phyloP scores from a whole-genome alignment of 2,797 vertebrate genomes.

The Catamblyrhynchus diadema region DNA sequence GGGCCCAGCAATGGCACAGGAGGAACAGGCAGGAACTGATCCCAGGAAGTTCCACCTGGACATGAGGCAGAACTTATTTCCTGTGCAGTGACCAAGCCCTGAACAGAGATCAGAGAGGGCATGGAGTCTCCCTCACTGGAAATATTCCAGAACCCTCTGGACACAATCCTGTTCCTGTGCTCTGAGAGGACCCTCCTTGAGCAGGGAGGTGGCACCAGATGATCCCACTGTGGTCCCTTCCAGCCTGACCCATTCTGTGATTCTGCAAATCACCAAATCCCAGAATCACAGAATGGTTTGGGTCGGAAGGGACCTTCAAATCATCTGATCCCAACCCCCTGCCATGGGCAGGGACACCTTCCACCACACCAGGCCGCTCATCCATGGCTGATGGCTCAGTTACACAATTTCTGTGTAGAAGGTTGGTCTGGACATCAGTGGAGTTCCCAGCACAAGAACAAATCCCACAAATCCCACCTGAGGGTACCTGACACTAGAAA shows the following conservation, averaged over 20 bases:
- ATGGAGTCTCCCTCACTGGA: neutral
- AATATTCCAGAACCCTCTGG: neutral
- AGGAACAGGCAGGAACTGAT: neutral
- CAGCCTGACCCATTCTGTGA: neutral
- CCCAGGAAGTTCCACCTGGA: neutral
- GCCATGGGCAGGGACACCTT: neutral
- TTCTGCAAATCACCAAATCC: neutral
- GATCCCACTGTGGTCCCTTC: accelerated
- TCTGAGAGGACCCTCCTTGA: neutral
- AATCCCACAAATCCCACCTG: neutral
- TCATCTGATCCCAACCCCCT: neutral
- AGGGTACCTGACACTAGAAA: neutral
- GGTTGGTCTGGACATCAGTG: neutral
- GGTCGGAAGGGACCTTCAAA: neutral
- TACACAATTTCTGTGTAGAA: neutral
- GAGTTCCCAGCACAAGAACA: neutral
- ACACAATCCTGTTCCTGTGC: neutral
- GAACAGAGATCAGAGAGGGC: neutral
- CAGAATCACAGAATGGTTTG: neutral
- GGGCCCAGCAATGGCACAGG: neutral
- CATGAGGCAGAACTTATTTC: neutral
- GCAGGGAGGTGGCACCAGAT: neutral
- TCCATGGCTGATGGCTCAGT: neutral
- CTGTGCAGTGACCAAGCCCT: accelerated
- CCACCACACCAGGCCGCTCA: neutral